Percentiles rank a stretch among this genome's conserved stretches.
phyloP scores from a whole-genome alignment of 2,888 invertebrate genomes.

The Herminia tarsipennalis region DNA sequence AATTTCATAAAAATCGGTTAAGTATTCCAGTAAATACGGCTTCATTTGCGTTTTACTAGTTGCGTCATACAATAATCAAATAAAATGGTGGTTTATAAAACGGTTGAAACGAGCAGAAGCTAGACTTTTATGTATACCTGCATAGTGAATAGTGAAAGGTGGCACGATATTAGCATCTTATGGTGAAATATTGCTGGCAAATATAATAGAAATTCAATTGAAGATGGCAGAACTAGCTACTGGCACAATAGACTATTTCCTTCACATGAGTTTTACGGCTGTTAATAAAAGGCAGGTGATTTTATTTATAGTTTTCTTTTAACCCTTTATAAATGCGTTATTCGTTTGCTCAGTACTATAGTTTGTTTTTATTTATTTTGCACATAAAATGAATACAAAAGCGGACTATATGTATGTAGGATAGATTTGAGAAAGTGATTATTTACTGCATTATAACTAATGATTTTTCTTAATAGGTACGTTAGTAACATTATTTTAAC shows the following conservation, averaged over 20 bases:
- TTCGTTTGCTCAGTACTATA: slow-evolving; percentile 1
- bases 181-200: slow-evolving; percentile 4
- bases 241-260: slow-evolving; percentile 9
- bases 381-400: not conserved
- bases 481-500: no score
- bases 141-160: not conserved
- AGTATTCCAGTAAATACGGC: no score
- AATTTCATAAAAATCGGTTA: no score
- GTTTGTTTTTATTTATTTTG: not conserved
- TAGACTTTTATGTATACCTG: no score
- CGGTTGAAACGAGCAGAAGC: no score
- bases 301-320: slow-evolving; percentile 11
- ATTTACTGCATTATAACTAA: no score
- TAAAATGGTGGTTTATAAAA: no score
- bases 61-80: no score
- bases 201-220: slow-evolving; percentile 12
- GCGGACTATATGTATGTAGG: no score
- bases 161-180: slow-evolving; percentile 7
- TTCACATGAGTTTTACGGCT: slow-evolving; percentile 12
- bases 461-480: no score
- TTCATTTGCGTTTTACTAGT: no score
- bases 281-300: slow-evolving; percentile 11
- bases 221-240: not conserved
- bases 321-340: not conserved
- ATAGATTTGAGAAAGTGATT: no score